Conservation (phyloP, 2,888 invertebrate genomes). For the Pyrrhosoma nymphula region DNA sequence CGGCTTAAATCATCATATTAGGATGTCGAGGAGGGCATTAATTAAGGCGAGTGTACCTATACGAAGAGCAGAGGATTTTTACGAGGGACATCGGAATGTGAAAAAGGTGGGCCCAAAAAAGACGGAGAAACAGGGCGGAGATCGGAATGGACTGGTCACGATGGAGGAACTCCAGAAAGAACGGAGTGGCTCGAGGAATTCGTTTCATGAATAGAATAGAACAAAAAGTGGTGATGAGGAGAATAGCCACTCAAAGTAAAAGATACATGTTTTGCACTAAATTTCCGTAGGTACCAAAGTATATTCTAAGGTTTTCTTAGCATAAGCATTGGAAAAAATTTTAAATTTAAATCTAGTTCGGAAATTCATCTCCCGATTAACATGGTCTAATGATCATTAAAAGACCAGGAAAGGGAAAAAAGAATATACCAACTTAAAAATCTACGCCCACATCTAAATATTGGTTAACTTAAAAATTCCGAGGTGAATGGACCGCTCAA, state of each 20-base stretch:
- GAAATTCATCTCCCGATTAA: too few relatives aligned
- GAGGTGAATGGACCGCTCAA: too few relatives aligned
- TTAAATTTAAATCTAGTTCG: too few relatives aligned
- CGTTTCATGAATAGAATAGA: not conserved
- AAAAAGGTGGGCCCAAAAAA: not conserved
- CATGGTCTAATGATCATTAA: too few relatives aligned
- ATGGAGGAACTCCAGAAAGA: not conserved
- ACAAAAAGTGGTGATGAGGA: not conserved
- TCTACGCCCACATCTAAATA: too few relatives aligned
- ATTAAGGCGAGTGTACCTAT: constrained; percentile 21
- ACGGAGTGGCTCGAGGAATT: not conserved
- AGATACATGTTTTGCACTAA: not conserved
- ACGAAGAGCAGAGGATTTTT: not conserved
- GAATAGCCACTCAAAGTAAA: not conserved
- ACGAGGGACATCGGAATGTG: not conserved
- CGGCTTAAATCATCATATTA: constrained; percentile 23
- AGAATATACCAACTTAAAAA: too few relatives aligned
- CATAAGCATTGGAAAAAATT: too few relatives aligned
- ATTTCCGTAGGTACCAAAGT: too few relatives aligned
- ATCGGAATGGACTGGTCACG: not conserved
- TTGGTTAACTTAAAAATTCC: too few relatives aligned
- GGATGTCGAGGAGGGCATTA: constrained; percentile 17
- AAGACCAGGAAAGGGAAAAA: too few relatives aligned
- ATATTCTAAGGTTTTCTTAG: too few relatives aligned
- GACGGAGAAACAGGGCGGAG: not conserved